These are phyloP conservation scores for Drosophila funebris DNA, from an alignment of 1,140 invertebrate genomes.

Conservation along the genomic window DNA sequence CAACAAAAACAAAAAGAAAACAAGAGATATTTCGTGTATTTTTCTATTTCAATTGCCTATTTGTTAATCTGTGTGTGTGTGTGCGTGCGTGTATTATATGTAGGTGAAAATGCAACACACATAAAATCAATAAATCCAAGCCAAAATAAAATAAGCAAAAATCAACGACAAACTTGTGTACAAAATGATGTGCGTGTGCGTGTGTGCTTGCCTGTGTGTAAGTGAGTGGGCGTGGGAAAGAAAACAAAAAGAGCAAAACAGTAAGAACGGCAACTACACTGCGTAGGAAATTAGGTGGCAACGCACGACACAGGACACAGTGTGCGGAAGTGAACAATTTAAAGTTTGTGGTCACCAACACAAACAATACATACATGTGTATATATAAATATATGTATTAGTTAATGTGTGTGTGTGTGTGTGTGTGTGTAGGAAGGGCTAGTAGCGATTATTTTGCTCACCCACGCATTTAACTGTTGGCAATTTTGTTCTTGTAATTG, in stretches of 20 bases:
- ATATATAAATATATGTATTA: neutral
- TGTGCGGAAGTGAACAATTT: conserved; percentile 55
- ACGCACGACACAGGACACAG: conserved; percentile 19
- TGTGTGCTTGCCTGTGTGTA: conserved; percentile 16
- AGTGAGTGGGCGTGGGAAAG: conserved; percentile 39
- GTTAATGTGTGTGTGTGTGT: conserved; percentile 1
- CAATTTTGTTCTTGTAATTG: conserved; percentile 35
- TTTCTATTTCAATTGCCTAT: conserved; percentile 17
- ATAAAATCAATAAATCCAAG: conserved; percentile 81
- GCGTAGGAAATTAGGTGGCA: conserved; percentile 27
- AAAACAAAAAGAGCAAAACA: conserved; percentile 54
- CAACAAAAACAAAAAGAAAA: conserved; percentile 6
- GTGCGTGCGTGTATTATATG: conserved; percentile 26
- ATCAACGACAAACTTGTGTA: conserved; percentile 56
- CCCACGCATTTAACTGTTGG: conserved; percentile 40
- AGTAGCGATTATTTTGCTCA: conserved; percentile 36
- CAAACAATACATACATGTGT: conserved; percentile 4
- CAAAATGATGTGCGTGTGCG: conserved; percentile 40
- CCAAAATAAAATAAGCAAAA: conserved; percentile 76
- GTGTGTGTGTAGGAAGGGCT: conserved; percentile 1
- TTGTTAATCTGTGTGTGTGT: conserved; percentile 21
- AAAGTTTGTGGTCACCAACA: conserved; percentile 45
- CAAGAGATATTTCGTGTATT: conserved; percentile 4
- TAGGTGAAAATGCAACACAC: conserved; percentile 72
- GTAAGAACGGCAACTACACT: conserved; percentile 8